A percentile compares a stretch with the other conserved stretches of the same genome.
Evolutionary conservation across 2,797 vertebrate species (phyloP).

Genomic region (Pachyuromys duprasi): DNA sequence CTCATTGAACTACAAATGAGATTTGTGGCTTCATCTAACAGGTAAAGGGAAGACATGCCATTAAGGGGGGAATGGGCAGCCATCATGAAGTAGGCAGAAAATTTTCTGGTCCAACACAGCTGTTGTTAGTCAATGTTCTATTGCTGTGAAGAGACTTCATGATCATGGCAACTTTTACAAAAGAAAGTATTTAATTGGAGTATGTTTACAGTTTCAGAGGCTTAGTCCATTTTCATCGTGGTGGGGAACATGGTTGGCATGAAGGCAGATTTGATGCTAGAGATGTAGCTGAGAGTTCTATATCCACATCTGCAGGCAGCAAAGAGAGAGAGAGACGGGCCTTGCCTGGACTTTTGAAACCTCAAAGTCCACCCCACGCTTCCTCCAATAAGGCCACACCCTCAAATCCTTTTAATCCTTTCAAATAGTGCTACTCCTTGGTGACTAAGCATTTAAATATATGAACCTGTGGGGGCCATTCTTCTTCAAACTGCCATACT

Average conservation of each 20-base stretch:
- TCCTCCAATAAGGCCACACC: neutral
- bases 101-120: neutral
- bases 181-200: neutral
- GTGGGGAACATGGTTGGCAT: neutral
- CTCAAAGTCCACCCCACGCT: neutral
- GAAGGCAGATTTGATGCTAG: neutral
- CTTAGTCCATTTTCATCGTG: neutral
- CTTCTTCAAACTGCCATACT: neutral
- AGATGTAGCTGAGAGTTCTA: neutral
- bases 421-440: neutral
- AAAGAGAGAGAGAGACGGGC: neutral
- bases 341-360: neutral
- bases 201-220: neutral
- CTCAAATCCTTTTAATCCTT: neutral
- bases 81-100: neutral
- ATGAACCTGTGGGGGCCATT: neutral
- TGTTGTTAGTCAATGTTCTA: neutral
- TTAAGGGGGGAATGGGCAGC: neutral
- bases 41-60: accelerated
- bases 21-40: neutral
- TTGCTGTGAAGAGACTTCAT: neutral
- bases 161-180: neutral
- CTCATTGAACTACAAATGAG: neutral
- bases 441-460: neutral
- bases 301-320: neutral